Evolutionary conservation across 2,113 vertebrate genomes (phyloP).

Genomic region (Tylochromis polylepis): DNA sequence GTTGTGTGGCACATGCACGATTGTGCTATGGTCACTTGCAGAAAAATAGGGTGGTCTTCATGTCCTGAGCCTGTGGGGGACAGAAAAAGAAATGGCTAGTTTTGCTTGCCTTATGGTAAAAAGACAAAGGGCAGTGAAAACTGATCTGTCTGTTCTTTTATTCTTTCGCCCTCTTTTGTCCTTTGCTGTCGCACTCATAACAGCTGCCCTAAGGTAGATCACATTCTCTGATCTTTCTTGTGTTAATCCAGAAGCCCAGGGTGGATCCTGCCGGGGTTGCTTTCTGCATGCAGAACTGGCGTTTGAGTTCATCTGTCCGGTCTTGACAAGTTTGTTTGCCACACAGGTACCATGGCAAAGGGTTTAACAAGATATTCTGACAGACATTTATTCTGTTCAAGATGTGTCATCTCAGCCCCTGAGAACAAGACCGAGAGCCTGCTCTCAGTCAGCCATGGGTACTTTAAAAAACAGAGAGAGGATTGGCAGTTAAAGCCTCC

Average conservation of each 20-base stretch:
- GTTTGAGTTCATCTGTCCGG: conserved; percentile 20
- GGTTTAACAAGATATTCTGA: background rate
- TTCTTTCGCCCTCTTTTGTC: conserved; percentile 40
- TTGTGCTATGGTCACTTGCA: background rate
- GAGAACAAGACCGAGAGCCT: conserved; percentile 3
- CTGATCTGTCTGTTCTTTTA: conserved; percentile 53
- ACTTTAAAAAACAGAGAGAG: background rate
- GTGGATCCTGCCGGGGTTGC: background rate
- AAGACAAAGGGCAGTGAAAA: conserved; percentile 59
- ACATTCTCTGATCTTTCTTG: background rate
- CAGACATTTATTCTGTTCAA: background rate
- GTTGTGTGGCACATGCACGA: background rate
- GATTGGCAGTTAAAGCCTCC: conserved; percentile 38
- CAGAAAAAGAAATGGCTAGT: conserved; percentile 26
- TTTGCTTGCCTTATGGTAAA: conserved; percentile 15
- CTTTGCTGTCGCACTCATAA: conserved; percentile 4
- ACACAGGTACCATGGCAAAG: background rate
- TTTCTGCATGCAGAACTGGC: background rate
- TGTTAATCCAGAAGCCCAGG: conserved; percentile 11
- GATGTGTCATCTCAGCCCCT: conserved; percentile 5
- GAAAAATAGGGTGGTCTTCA: background rate
- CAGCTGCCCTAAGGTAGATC: conserved; percentile 49
- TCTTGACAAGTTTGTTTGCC: conserved; percentile 9
- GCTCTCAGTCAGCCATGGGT: conserved; percentile 13
- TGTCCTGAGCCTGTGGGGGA: conserved; percentile 14